Base-by-base conservation (phyloP, 2,797 vertebrate species). In the Gambelia wislizenii region DNA sequence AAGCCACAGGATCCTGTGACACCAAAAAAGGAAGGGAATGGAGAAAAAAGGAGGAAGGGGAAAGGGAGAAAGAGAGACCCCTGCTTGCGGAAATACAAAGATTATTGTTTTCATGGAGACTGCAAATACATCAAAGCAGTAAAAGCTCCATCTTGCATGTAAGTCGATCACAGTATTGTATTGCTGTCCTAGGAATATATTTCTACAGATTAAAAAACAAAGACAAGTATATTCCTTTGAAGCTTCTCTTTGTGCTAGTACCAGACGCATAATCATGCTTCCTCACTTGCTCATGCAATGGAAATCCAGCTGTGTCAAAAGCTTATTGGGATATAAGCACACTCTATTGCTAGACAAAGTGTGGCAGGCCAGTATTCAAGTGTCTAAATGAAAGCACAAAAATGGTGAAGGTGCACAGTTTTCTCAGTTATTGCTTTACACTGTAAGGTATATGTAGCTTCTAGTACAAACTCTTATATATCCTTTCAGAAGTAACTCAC, bases 11-110 rank as follows among this genome's bases (percentile, higher is more conserved):
- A 98, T 87, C 95, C 97, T 0, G 96, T 98, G 94, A 97, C 97
- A 75, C 94, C 96, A 47, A 97, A 97, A 89, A 97, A 93, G 39
- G 96, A 96, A 91, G 97, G 95, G 42, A 95, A 95, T 1, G 97
- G 97, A 87, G 98, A 98, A 91, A 97, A 95, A 92, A 98, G 96
- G 91, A 98, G 97, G 95, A 98, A 95, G 96, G 98, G 97, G 64
- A 99, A 98, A 86, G 98, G 99, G n/a, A 98, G 95, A 96, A 99
- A 99, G 96, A 98, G 98, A 95, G 98, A 99, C 89, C 98, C 99
- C 0, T 99, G 99, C 92, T 96, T 98, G 96, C 97, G 92, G 95
- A 99, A 98, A 93, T 99, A 98, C 92, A 99, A 99, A 93, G 98
- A 99, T 95, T 99, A 97, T 96, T 99, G 99, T 95, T 98, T 99